Evolutionary conservation across 2,888 invertebrate species (phyloP), one percentile per base, ranked within the genome.

Genomic region (Blastobasis adustella): DNA sequence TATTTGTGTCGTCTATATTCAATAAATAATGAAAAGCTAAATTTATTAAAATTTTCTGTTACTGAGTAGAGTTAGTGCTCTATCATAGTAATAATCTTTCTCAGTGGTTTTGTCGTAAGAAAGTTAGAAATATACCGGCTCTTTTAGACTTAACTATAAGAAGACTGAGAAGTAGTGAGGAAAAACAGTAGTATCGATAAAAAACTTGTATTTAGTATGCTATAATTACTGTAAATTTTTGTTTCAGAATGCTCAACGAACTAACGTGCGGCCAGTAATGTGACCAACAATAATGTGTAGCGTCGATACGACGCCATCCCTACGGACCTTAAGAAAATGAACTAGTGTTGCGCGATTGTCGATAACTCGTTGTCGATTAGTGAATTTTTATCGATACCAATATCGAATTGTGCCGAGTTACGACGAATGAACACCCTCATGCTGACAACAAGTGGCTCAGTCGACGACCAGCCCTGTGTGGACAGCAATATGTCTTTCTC

Each of bases 401-500:
- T 42, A n/a, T 42, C 10, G 10, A 9, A 5, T 10, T 45, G 45
- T 41, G 36, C 6, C 10, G 8, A 10, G 8, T 42, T 10, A 39
- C 41, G 58, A 66, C 80, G 79, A 71, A 86, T 88, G 87, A 87
- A 88, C 76, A 79, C 82, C 71, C 87, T 88, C 63, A 88, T 88
- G 88, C 85, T 88, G 63, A 88, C 88, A 61, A 77, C 82, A 58
- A 76, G 73, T 56, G 83, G 84, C 60, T 67, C 73, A 54, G 76
- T 80, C 61, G 86, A 87, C 60, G 88, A 88, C 60, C 88, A 86
- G 69, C 68, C 80, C 66, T 83, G 82, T 67, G 76, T 81, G 59
- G 86, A 87, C 63, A 76, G 69, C 63, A 86, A 79, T 62, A 88
- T 88, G 88, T 82, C 88, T 61, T 88, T 85, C 65, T 79, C 87